Conservation (phyloP, 2,113 vertebrate genomes). For the Pimephales promelas region DNA sequence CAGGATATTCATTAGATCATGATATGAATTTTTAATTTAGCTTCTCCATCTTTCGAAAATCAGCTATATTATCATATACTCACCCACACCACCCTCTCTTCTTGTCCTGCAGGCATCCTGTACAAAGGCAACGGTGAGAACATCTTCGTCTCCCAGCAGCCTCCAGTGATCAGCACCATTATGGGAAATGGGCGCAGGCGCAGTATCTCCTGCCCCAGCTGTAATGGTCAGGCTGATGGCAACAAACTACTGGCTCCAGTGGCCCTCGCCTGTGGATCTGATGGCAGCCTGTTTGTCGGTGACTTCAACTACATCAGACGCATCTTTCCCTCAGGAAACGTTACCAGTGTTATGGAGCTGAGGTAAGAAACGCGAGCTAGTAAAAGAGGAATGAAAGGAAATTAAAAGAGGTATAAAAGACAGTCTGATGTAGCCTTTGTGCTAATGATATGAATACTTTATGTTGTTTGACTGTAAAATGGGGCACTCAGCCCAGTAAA, state of each 20-base stretch:
- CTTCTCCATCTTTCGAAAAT: neutral
- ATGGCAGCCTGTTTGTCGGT: constrained; percentile 95
- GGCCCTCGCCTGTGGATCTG: constrained; percentile 90
- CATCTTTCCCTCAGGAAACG: constrained; percentile 96
- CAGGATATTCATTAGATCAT: neutral
- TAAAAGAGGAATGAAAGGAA: neutral
- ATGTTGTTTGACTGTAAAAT: neutral
- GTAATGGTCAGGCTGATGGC: constrained; percentile 96
- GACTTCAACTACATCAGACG: constrained; percentile 98
- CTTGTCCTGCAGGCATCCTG: constrained; percentile 82
- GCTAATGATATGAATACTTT: neutral
- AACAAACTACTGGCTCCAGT: constrained; percentile 95
- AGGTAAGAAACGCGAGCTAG: constrained; percentile 76
- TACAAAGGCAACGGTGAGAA: constrained; percentile 98
- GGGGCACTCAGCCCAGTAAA: neutral
- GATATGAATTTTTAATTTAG: neutral
- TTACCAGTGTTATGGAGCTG: constrained; percentile 95
- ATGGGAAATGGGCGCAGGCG: constrained; percentile 96
- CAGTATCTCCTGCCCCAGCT: constrained; percentile 97
- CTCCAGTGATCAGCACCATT: constrained; percentile 91
- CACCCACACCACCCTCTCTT: constrained; percentile 5
- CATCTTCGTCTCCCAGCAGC: constrained; percentile 95
- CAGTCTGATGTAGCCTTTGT: neutral
- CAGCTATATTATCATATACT: neutral
- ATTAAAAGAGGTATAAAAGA: neutral